Evolutionary conservation across 2,113 vertebrate genomes (phyloP), one percentile per base, ranked within the genome.

Genomic region (Hippopotamus amphibius): DNA sequence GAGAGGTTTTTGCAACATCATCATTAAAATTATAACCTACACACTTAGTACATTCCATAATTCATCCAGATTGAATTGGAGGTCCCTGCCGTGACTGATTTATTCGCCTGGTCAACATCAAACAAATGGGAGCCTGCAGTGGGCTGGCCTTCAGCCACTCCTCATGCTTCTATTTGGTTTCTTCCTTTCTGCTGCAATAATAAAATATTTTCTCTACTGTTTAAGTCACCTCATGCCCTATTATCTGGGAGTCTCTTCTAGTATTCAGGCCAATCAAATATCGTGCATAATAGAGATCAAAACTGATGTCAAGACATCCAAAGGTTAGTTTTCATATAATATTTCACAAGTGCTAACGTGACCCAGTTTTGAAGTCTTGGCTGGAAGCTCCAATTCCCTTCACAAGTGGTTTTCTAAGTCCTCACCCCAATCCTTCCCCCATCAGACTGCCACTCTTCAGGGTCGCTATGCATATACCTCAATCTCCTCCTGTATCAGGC

Each of bases 211-310:
- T 59, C 7, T 92, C 8, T 30, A 4, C 46, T n/a, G 19, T 82
- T 61, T 87, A 48, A 26, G 30, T 9, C 21, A 88, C 48, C 22
- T 21, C 12, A 37, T 14, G 1, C 30, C 26, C 12, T 50, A 9
- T 1, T 94, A 6, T 83, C 55, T 83, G 53, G 17, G 63, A 48
- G 26, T 59, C 21, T 91, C 26, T 19, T 74, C 28, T 87, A 57
- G 37, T 59, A 72, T 79, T 61, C 43, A 69, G 59, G 37, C 0
- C 65, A 94, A 28, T 57, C 37, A 65, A 79, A 46, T 88, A 48
- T 22, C 16, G 41, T 59, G 91, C 74, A 94, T 92, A 84, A 41
- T 21, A 28, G 24, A 88, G 11, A 57, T 79, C 63, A 81, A 48
- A 53, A 74, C 19, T 46, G 14, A 48, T 74, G 33, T 59, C 13